Base-by-base conservation (phyloP, 1,140 invertebrate genomes). In the Ceratina calcarata region DNA sequence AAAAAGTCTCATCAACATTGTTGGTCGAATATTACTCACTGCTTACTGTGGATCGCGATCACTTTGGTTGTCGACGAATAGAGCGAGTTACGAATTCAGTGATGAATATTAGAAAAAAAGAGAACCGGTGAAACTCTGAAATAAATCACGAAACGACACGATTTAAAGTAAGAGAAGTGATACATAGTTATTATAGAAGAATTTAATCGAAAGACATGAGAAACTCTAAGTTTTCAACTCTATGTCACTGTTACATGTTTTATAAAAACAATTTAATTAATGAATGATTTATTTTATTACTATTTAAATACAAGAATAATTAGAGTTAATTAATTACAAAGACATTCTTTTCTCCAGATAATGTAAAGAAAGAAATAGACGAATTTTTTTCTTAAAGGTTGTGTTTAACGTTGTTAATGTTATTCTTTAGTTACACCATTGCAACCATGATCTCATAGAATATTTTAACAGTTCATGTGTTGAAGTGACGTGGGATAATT, bases 211-310 rank as follows among this genome's bases (percentile, higher is more conserved):
- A 73, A 82, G 57, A 71, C 32, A 78, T 57, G 13, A 16, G 55
- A 16, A 18, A 74, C 58, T 67, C 67, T 80, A 61, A 67, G n/a
- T 64, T 79, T 51, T 24, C 58, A 67, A 66, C 27, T 77, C 27
- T 83, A 68, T 83, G 73, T 76, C 4, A 22, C 66, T 85, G 45
- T 73, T 69, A 81, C 61, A 24, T 66, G 7, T 74, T 74, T 78
- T 60, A 80, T 74, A 69, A 60, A 6, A 68, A 72, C 65, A 72
- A 16, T 16, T 16, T 57, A 32, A 60, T 77, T 81, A 64, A 72
- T 49, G 18, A 65, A 66, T 69, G 3, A 67, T 68, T 65, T 71
- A 67, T 61, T 78, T 22, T 49, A 71, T 20, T 67, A 51, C 3
- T 78, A 53, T 20, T 37, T n/a, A 78, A 49, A 53, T 55, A 15